Conservation (phyloP, 2,888 invertebrate species). For the Dolichomitus sp. region DNA sequence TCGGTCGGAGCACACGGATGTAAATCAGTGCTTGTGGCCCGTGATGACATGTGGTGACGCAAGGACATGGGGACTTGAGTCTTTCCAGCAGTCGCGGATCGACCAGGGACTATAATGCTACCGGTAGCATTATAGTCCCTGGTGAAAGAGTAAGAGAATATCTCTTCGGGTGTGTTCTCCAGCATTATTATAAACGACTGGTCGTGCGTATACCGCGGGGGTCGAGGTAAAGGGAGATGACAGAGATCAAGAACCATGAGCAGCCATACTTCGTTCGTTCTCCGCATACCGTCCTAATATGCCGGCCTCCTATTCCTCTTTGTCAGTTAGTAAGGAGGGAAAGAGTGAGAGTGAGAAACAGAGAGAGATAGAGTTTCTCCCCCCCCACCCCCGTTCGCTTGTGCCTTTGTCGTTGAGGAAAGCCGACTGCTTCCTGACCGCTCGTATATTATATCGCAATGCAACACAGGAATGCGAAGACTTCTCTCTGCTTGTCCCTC, state of each 20-base stretch:
- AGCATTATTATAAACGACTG: conserved; percentile 79
- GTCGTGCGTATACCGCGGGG: conserved; percentile 59
- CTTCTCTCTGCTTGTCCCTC: conserved; percentile 67
- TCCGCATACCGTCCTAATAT: conserved; percentile 85
- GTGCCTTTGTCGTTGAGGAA: conserved; percentile 82
- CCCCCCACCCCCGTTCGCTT: conserved; percentile 38
- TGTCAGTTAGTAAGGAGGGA: conserved; percentile 74
- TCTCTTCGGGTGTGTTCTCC: conserved; percentile 54
- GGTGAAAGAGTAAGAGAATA: conserved; percentile 43
- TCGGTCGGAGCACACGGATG: conserved; percentile 74
- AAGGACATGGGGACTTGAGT: conserved; percentile 74
- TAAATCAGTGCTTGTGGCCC: conserved; percentile 79
- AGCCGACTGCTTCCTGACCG: conserved; percentile 82
- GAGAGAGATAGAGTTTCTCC: neutral
- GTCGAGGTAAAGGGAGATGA: conserved; percentile 40
- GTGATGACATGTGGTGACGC: conserved; percentile 83
- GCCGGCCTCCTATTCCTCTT: conserved; percentile 80
- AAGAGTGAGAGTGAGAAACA: conserved; percentile 18
- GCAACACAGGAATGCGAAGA: conserved; percentile 74
- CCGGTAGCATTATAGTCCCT: conserved; percentile 14
- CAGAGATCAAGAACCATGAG: conserved; percentile 60
- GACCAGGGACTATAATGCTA: conserved; percentile 12
- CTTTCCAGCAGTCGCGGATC: conserved; percentile 36
- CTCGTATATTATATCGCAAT: conserved; percentile 85
- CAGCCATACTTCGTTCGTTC: conserved; percentile 64